These are phyloP conservation scores for Enteromius thamalakanensis DNA, from an alignment of 2,797 vertebrate genomes.

Conservation along the genomic window DNA sequence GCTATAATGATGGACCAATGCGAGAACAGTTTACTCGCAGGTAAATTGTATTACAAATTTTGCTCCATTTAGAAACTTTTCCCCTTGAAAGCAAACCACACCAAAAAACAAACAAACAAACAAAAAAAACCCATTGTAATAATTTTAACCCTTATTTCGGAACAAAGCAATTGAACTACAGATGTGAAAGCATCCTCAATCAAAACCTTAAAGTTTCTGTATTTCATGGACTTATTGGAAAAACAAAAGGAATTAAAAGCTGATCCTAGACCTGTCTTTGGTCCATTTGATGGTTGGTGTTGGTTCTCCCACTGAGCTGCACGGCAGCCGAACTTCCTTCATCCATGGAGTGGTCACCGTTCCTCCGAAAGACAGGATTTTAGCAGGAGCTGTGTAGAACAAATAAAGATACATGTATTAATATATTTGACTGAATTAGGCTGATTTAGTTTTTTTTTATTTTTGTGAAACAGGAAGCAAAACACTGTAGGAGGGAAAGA, in stretches of 20 bases:
- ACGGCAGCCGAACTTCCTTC: constrained; percentile 95
- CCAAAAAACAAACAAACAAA: too few relatives aligned
- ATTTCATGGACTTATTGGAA: background rate
- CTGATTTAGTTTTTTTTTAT: background rate
- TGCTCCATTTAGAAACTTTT: too few relatives aligned
- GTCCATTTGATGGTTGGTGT: constrained; percentile 95
- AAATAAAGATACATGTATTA: constrained; percentile 2
- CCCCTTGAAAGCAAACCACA: too few relatives aligned
- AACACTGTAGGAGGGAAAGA: background rate
- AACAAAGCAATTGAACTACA: too few relatives aligned
- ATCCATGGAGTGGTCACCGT: constrained; percentile 97
- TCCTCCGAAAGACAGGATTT: constrained; percentile 96
- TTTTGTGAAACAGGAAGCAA: background rate
- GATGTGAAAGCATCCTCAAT: too few relatives aligned
- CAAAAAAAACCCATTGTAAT: too few relatives aligned
- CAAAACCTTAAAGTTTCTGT: background rate
- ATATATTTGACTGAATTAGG: too few relatives aligned
- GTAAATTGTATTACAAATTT: too few relatives aligned
- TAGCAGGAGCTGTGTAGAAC: constrained; percentile 85
- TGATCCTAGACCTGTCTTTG: constrained; percentile 89
- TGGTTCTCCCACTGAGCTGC: constrained; percentile 94
- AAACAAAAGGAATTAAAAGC: background rate
- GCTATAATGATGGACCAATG: too few relatives aligned
- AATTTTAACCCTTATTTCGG: too few relatives aligned
- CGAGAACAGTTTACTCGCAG: too few relatives aligned